Base-by-base conservation (phyloP, 2,888 invertebrate genomes). In the Trissoscelio sp. region DNA sequence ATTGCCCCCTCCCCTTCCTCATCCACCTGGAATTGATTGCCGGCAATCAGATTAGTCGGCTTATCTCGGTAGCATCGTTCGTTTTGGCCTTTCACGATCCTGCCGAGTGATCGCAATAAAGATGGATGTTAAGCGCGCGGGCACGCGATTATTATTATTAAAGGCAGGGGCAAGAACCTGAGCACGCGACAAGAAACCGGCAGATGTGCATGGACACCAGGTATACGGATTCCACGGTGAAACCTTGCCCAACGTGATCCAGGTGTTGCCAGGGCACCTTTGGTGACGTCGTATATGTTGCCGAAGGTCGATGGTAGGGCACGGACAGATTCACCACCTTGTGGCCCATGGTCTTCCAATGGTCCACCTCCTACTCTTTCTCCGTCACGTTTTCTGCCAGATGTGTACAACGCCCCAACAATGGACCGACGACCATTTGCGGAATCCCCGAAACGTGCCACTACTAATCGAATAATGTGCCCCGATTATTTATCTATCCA, bases 191-290 rank as follows among this genome's bases (percentile, higher is more conserved):
- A 73, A 64, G 60, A 58, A 73, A 72, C 37, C 64, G 66, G 66
- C 77, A 67, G 77, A 77, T 72, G 72, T 28, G 55, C 37, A 44
- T 20, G 24, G 42, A 70, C 81, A 62, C 72, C 60, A 73, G 73
- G 72, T 81, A 81, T 74, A 77, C 81, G 81, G 77, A 81, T 81
- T 81, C 69, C 57, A 53, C 44, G 44, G 57, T 62, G 67, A 78
- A 81, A 73, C 78, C 81, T 73, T 77, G 77, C 77, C 72, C 77
- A 67, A 73, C 81, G 81, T 57, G 81, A 81, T 77, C 77, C 72
- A 39, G 66, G 57, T 58, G 72, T 72, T 70, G 60, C 75, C 69
- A n/a, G 31, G 39, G 51, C 66, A 28, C 34, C 81, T 77, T 77
- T 81, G 73, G 73, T 81, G 77, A 77, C 77, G 81, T 77, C 62